A percentile compares a stretch with the other conserved stretches of the same genome.
phyloP scores from a whole-genome alignment of 2,113 vertebrate species.

The Isurus oxyrinchus region DNA sequence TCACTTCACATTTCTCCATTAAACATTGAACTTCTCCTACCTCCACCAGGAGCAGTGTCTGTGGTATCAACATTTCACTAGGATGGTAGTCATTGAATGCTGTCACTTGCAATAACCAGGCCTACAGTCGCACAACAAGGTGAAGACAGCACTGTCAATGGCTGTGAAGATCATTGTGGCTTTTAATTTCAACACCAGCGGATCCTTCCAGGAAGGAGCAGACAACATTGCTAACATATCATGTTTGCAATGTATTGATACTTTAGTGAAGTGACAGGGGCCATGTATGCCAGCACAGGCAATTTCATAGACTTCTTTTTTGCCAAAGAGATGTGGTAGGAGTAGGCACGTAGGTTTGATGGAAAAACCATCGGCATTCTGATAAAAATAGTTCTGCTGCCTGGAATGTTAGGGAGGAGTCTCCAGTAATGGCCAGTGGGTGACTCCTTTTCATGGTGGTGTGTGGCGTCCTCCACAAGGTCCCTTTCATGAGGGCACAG shows the following conservation, averaged over 20 bases:
- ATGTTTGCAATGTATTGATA: not conserved
- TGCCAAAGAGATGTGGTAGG: no score
- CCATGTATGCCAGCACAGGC: not conserved
- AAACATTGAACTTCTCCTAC: not conserved
- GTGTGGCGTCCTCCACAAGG: not conserved
- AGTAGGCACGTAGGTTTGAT: not conserved
- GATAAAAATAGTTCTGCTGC: not conserved
- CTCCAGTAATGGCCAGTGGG: no score
- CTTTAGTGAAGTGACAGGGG: not conserved
- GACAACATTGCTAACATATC: not conserved
- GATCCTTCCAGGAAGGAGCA: not conserved
- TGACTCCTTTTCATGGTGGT: not conserved
- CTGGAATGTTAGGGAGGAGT: no score
- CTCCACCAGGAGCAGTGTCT: not conserved
- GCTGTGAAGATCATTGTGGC: not conserved
- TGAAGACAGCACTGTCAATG: not conserved
- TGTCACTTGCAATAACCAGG: not conserved
- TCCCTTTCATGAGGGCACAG: not conserved
- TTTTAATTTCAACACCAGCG: not conserved
- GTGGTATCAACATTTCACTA: not conserved
- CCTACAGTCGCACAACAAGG: not conserved
- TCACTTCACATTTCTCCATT: no score
- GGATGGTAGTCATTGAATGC: not conserved
- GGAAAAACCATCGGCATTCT: not conserved
- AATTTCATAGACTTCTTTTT: not conserved